Base-by-base conservation (phyloP, 2,113 vertebrate species). In the Urocitellus parryii region DNA sequence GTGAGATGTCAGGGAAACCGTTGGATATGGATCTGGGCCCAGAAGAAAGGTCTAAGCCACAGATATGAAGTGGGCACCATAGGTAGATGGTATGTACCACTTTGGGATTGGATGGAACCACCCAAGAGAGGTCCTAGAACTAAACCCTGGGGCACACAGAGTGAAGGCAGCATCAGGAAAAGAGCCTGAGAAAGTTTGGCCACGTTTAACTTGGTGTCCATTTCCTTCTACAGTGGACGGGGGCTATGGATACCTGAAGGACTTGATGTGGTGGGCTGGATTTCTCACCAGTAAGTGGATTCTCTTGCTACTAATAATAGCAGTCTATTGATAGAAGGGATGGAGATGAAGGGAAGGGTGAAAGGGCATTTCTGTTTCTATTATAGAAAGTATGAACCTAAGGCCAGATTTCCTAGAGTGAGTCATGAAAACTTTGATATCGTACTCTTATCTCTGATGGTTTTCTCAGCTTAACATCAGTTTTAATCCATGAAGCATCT, bases 221-320 rank as follows among this genome's bases (percentile, higher is more conserved):
- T 98, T 98, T 94, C 51, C 61, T 92, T 97, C 91, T 37, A 2
- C 96, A 99, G 99, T 99, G 97, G 99, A 99, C 0, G 99, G 99
- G 81, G 99, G 99, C 56, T 99, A 99, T 0, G 99, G 99, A 25
- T 99, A 99, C 98, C 98, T 99, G 63, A 99, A 99, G 97, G 99
- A 99, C 96, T 98, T 99, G 97, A 98, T 99, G 94, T 99, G 99
- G 99, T 99, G 99, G 99, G 99, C 99, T 81, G 99, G 99, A 82
- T 98, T 99, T 88, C 88, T 99, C 74, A 99, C 99, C 91, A 99
- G 99, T 99, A 98, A 99, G 99, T 98, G 94, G 32, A 70, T 56
- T 68, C 77, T 32, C 67, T 95, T 95, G 76, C 42, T 56, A 6
- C 17, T 70, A 45, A 39, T 14, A 27, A 51, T 22, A 29, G 42